Conservation (phyloP, 2,797 vertebrate genomes). For the Percopsis omiscomaycus region DNA sequence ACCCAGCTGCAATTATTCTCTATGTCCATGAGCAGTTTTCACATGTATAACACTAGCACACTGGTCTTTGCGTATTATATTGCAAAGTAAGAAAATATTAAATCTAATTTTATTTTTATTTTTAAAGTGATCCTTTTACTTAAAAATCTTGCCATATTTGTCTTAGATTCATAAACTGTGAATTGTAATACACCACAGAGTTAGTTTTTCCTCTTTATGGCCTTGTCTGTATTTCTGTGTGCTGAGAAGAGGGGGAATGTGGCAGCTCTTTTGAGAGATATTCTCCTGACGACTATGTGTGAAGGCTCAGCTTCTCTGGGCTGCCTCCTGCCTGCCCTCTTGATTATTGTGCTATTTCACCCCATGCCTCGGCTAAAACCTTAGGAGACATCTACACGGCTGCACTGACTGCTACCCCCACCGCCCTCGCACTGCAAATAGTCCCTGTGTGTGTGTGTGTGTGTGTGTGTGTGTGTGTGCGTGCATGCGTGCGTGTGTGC, state of each 20-base stretch:
- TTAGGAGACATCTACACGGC: constrained; percentile 70
- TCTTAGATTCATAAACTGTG: constrained; percentile 52
- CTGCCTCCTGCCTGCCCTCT: constrained; percentile 56
- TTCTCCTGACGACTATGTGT: constrained; percentile 67
- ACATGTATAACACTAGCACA: background rate
- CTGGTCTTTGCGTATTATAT: background rate
- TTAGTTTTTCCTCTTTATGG: constrained; percentile 57
- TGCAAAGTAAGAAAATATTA: background rate
- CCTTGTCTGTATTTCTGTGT: constrained; percentile 55
- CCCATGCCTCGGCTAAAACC: constrained; percentile 65
- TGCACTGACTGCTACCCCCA: constrained; percentile 56
- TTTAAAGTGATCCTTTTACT: background rate
- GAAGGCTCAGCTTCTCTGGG: constrained; percentile 56
- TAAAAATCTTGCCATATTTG: constrained; percentile 18
- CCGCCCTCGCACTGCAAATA: constrained; percentile 57
- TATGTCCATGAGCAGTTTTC: background rate
- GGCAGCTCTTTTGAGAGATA: constrained; percentile 58
- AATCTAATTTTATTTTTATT: too few relatives aligned
- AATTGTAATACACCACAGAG: constrained; percentile 37
- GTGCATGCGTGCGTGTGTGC: constrained; percentile 31
- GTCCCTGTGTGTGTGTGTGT: constrained; percentile 52
- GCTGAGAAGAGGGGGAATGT: constrained; percentile 50
- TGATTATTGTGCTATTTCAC: constrained; percentile 73
- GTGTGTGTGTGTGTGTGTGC: constrained; percentile 33
- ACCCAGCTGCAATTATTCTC: background rate